Evolutionary conservation across 2,113 vertebrate species (phyloP), one percentile per base, ranked within the genome.

Genomic region (Tetrao urogallus): DNA sequence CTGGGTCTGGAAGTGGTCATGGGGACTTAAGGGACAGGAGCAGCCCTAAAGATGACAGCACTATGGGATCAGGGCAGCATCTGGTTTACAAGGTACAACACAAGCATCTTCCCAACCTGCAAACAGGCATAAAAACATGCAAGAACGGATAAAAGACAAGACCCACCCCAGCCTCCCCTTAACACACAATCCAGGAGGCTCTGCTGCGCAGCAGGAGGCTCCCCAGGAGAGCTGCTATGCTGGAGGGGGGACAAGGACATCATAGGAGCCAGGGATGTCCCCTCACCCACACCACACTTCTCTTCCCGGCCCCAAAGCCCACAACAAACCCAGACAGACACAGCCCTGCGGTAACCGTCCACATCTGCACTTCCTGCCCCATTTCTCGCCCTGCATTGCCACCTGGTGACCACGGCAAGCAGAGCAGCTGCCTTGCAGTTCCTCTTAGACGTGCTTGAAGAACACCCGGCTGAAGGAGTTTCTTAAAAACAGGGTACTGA

Each of bases 311-410:
- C 43, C 43, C 21, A 36, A 74, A 76, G 2, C 30, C 8, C 43
- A 20, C 47, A 58, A 57, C 40, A 36, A 78, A 19, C 4, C 7
- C 2, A 43, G 34, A 10, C 8, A 18, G 42, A 3, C 56, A 5
- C 3, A 1, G 6, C 2, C 40, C 9, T 6, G 36, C 11, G 5
- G 4, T 3, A 7, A 63, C 0, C 7, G 4, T 0, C 30, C 21
- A 25, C 24, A 18, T 0, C 2, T 2, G 12, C 3, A 4, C 1
- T 61, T 77, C 34, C 36, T 0, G 52, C 67, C 42, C 61, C 42
- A 1, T 7, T 64, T n/a, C 63, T 34, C 27, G 2, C 0, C 1
- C 88, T 52, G 72, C 70, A 19, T 6, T 42, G 80, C 95, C 96
- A 66, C 21, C 92, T 70, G 93, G 58, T 20, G 96, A 16, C n/a